Conservation (phyloP, 2,888 invertebrate species). For the Odontomyia ornata region DNA sequence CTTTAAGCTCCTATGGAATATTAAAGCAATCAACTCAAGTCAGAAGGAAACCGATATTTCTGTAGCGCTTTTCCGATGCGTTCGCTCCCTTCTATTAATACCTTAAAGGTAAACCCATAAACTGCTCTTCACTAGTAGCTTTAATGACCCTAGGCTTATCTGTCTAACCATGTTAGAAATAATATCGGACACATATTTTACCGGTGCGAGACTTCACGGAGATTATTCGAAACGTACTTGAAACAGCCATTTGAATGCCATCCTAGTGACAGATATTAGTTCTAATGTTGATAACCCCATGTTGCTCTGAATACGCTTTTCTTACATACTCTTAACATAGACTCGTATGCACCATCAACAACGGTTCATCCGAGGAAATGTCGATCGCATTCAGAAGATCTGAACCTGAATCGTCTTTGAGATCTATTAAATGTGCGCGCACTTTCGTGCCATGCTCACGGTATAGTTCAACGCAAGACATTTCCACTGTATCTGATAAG, state of each 20-base stretch:
- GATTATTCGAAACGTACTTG: conserved; percentile 27
- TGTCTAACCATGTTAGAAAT: conserved; percentile 1
- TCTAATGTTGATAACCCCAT: conserved; percentile 46
- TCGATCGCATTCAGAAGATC: conserved; percentile 22
- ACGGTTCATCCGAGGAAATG: conserved; percentile 32
- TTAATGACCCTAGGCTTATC: conserved; percentile 40
- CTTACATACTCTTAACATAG: neutral
- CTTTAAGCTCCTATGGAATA: too few relatives aligned
- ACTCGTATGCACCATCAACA: neutral
- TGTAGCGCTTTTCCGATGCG: neutral
- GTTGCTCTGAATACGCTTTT: conserved; percentile 34
- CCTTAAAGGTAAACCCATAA: too few relatives aligned
- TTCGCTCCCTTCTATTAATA: too few relatives aligned
- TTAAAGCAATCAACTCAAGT: too few relatives aligned
- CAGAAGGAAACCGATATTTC: too few relatives aligned
- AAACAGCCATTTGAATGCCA: conserved; percentile 49
- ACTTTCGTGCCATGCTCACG: conserved; percentile 34
- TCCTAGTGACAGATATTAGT: conserved; percentile 49
- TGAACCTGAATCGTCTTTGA: conserved; percentile 13
- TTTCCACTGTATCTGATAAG: conserved; percentile 39
- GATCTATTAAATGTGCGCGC: conserved; percentile 3
- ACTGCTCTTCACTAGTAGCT: neutral
- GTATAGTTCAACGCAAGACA: neutral
- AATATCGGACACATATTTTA: conserved; percentile 16
- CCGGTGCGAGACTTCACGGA: conserved; percentile 5